Percentiles rank a stretch among this genome's conserved stretches.
Evolutionary conservation across 1,140 invertebrate genomes (phyloP).

Genomic region (Lepidurus packardi): DNA sequence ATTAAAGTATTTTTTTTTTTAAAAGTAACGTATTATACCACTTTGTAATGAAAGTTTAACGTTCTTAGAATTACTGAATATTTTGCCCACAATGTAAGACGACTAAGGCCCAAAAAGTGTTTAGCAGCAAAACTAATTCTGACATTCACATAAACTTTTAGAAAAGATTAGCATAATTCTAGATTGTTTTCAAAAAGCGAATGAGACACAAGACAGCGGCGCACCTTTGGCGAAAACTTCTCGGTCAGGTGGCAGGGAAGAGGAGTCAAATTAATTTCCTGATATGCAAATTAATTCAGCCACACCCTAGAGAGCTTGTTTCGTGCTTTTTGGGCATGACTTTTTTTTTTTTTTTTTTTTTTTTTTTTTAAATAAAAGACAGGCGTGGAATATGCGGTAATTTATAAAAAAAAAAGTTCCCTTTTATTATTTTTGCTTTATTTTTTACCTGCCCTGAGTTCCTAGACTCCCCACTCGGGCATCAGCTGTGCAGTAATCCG

Average conservation of each 20-base stretch:
- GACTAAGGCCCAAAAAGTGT: too few species aligned
- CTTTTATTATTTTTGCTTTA: constrained; percentile 23
- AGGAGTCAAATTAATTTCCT: constrained; percentile 19
- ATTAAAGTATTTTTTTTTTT: too few species aligned
- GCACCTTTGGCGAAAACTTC: constrained; percentile 16
- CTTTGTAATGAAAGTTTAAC: too few species aligned
- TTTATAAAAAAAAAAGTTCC: background rate
- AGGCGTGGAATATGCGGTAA: constrained; percentile 35
- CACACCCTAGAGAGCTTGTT: constrained; percentile 24
- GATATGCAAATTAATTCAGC: constrained; percentile 9
- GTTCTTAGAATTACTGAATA: too few species aligned
- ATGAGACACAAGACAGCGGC: constrained; percentile 12
- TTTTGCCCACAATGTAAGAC: too few species aligned
- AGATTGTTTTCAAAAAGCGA: background rate
- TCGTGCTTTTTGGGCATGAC: constrained; percentile 13
- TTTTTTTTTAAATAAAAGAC: background rate
- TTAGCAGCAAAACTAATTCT: too few species aligned
- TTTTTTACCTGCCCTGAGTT: constrained; percentile 54
- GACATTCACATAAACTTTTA: background rate
- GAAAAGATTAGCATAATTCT: background rate
- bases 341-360: background rate
- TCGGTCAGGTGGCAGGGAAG: constrained; percentile 12
- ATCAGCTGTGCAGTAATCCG: constrained; percentile 52
- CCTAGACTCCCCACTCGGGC: constrained; percentile 55
- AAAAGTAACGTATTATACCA: too few species aligned